A percentile compares a stretch with the other conserved stretches of the same genome.
Conservation (phyloP, 2,888 invertebrate species). For the Caenorhabditis sp. region DNA sequence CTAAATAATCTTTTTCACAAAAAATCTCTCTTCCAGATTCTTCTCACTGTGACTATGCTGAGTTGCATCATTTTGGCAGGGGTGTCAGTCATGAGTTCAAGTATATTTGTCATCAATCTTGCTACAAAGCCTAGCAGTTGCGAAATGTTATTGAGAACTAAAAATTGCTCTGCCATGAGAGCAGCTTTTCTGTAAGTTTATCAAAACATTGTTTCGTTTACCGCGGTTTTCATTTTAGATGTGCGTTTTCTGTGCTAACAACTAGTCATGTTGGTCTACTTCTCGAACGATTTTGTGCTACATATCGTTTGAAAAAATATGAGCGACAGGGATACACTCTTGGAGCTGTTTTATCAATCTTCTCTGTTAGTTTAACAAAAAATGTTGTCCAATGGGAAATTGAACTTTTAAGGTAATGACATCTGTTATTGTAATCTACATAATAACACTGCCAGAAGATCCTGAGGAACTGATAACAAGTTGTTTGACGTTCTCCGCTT, state of each 20-base stretch:
- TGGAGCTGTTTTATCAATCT: constrained; percentile 15
- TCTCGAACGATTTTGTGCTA: constrained; percentile 30
- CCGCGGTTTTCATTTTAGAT: constrained; percentile 12
- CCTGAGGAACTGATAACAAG: constrained; percentile 35
- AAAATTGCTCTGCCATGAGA: constrained; percentile 21
- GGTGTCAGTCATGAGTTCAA: constrained; percentile 13
- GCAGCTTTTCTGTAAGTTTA: constrained; percentile 22
- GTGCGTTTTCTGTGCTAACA: constrained; percentile 21
- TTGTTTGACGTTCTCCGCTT: constrained; percentile 31
- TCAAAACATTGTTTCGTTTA: background rate
- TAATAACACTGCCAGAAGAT: constrained; percentile 22
- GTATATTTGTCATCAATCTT: constrained; percentile 18
- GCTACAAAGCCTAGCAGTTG: constrained; percentile 21
- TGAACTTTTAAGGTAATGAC: constrained; percentile 17
- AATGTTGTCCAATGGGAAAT: background rate
- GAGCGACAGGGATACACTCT: constrained; percentile 26
- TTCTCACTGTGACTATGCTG: constrained; percentile 19
- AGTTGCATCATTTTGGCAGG: constrained; percentile 20
- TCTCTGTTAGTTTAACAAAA: constrained; percentile 19
- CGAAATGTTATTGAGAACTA: constrained; percentile 24
- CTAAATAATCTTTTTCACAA: too few relatives aligned
- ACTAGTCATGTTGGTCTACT: constrained; percentile 28
- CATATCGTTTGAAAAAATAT: constrained; percentile 15
- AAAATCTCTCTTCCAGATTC: constrained; percentile 24
- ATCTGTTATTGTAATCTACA: constrained; percentile 14